Percentiles rank a stretch among this genome's conserved stretches.
phyloP scores from a whole-genome alignment of 2,113 vertebrate species.

The Anarhynchus alexandrinus region DNA sequence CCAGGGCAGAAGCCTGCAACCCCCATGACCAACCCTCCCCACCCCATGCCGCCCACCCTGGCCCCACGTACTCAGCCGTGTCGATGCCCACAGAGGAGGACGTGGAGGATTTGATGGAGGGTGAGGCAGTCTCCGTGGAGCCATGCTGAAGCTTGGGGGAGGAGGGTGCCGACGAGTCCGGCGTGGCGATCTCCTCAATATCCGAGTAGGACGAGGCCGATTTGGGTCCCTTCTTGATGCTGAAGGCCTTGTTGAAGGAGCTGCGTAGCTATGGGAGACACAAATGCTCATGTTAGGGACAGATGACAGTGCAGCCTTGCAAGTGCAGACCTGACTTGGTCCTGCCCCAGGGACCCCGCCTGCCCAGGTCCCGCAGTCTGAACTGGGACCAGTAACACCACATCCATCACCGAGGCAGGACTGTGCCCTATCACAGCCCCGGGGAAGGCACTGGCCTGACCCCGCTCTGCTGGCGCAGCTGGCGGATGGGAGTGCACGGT shows the following conservation, averaged over 20 bases:
- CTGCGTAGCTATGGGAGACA: conserved; percentile 82
- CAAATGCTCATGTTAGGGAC: neutral
- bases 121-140: conserved; percentile 75
- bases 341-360: accelerated
- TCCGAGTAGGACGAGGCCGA: conserved; percentile 89
- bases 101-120: conserved; percentile 77
- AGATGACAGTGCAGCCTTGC: neutral
- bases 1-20: neutral
- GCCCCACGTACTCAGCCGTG: conserved; percentile 64
- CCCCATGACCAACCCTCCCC: accelerated
- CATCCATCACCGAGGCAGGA: neutral
- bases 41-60: accelerated
- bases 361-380: neutral
- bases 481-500: accelerated
- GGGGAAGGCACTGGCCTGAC: neutral
- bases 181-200: conserved; percentile 93
- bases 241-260: conserved; percentile 98
- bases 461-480: accelerated
- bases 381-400: neutral
- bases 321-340: neutral
- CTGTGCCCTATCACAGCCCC: neutral
- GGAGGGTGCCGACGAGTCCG: conserved; percentile 91
- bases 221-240: conserved; percentile 95
- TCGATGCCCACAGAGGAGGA: conserved; percentile 80
- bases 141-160: conserved; percentile 88